Evolutionary conservation across 64 coral and sea anemone species (phyloP).

Genomic region (Stichodactyla helianthus): DNA sequence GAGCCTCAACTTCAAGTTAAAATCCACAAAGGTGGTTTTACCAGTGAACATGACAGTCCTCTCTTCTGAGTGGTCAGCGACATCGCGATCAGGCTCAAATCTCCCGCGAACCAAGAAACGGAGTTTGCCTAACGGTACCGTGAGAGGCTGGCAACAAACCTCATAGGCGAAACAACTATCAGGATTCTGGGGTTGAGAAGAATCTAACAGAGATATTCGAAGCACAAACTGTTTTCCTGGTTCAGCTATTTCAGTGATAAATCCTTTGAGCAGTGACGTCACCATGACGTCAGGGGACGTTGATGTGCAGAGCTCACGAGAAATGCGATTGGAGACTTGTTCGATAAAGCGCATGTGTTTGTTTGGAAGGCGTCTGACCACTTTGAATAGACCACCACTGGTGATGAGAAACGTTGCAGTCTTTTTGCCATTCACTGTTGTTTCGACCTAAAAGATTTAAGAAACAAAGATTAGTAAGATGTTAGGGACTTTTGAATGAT

Average conservation of each 20-base stretch:
- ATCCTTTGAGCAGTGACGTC: conserved; percentile 45
- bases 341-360: conserved; percentile 45
- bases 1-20: conserved; percentile 77
- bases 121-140: conserved; percentile 58
- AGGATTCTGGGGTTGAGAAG: conserved; percentile 50
- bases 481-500: background rate
- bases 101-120: conserved; percentile 72
- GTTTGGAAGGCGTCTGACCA: conserved; percentile 65
- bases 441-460: conserved; percentile 38
- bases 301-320: conserved; percentile 46
- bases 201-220: conserved; percentile 68
- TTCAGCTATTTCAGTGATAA: conserved; percentile 73
- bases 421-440: conserved; percentile 6
- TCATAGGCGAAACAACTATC: conserved; percentile 60
- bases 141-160: conserved; percentile 69
- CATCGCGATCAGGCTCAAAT: conserved; percentile 75
- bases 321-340: conserved; percentile 59
- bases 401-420: conserved; percentile 74
- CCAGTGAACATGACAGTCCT: conserved; percentile 72
- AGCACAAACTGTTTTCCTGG: conserved; percentile 92
- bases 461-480: background rate
- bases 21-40: conserved; percentile 81
- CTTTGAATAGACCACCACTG: conserved; percentile 73
- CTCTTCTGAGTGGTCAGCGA: conserved; percentile 74
- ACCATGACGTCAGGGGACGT: conserved; percentile 44